These are phyloP conservation scores for Platynereis dumerilii DNA, from an alignment of 2,888 invertebrate genomes.

Conservation along the genomic window DNA sequence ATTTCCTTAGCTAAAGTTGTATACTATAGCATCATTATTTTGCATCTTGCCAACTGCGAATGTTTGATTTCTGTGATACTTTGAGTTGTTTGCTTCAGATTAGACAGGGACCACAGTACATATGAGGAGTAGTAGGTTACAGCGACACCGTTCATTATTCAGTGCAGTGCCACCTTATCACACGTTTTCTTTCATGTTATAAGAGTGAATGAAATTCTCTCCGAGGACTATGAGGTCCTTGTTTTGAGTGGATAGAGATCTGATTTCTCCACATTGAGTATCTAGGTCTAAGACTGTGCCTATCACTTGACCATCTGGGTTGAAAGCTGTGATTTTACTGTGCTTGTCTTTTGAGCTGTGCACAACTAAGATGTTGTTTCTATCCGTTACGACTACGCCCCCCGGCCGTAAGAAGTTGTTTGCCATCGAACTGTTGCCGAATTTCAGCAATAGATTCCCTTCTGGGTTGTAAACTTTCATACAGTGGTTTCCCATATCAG, in stretches of 20 bases:
- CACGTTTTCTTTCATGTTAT: too few species aligned
- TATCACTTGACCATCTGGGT: background rate
- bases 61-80: too few species aligned
- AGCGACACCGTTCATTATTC: too few species aligned
- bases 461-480: background rate
- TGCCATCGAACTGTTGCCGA: background rate
- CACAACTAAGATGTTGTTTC: conserved; percentile 1
- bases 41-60: too few species aligned
- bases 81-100: too few species aligned
- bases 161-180: too few species aligned
- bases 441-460: background rate
- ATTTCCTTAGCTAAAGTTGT: too few species aligned
- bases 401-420: background rate
- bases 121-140: too few species aligned
- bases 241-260: background rate
- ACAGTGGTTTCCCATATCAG: conserved; percentile 5
- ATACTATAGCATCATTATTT: too few species aligned
- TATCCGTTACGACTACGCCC: background rate
- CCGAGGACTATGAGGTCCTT: background rate
- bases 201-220: too few species aligned
- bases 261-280: background rate
- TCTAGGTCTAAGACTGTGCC: conserved; percentile 4
- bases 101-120: too few species aligned
- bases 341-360: background rate
- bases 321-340: background rate